Percentiles rank a stretch among this genome's conserved stretches.
These are phyloP conservation scores for Gortyna flavago DNA, from an alignment of 2,888 invertebrate genomes.

Conservation along the genomic window DNA sequence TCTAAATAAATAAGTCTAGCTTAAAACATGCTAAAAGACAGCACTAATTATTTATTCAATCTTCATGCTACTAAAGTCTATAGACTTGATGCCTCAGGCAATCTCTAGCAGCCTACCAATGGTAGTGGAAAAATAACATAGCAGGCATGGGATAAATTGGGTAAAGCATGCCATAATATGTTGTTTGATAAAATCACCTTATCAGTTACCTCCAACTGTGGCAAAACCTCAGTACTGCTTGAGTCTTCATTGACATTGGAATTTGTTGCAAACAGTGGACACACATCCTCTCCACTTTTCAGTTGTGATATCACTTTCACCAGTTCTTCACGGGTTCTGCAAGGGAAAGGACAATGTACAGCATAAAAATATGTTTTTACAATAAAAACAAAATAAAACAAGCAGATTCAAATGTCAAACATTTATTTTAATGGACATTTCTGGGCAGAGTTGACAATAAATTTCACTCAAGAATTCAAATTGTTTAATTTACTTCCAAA, in stretches of 20 bases:
- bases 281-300: constrained; percentile 92
- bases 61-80: not conserved
- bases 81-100: too few species aligned
- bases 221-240: constrained; percentile 79
- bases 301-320: constrained; percentile 94
- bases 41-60: not conserved
- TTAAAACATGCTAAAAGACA: not conserved
- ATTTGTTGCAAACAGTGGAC: constrained; percentile 79
- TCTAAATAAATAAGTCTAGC: not conserved
- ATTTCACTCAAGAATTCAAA: not conserved
- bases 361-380: not conserved
- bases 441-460: not conserved
- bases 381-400: not conserved
- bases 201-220: constrained; percentile 63
- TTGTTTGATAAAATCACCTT: constrained; percentile 1
- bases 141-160: not conserved
- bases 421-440: not conserved
- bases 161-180: not conserved
- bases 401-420: not conserved
- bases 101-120: not conserved
- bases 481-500: constrained; percentile 15
- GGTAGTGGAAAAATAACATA: not conserved
- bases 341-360: constrained; percentile 55
- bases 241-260: constrained; percentile 85
- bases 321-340: constrained; percentile 94